Evolutionary conservation across 2,888 invertebrate genomes (phyloP), one percentile per base, ranked within the genome.

Genomic region (Minunthozetes semirufus): DNA sequence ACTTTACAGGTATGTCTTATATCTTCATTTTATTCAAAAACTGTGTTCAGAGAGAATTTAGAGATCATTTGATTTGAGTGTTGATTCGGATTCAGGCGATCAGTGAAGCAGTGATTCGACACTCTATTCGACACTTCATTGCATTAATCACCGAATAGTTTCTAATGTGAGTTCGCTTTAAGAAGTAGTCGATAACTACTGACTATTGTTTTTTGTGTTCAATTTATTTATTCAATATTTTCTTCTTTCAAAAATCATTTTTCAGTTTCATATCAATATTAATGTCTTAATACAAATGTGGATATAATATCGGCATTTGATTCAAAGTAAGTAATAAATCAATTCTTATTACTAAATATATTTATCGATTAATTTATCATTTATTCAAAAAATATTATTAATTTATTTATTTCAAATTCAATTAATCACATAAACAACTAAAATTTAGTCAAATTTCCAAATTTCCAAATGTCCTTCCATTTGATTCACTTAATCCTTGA

Each of bases 61-160:
- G n/a, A 5, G 8, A 8, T n/a, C n/a, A 19, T n/a, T 17, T 53
- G n/a, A 53, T 53, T 53, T 4, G n/a, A 19, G 15, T 53, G 61
- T 61, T 61, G 61, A 61, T 61, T 61, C 25, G 25, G 61, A 29
- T 61, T 61, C 29, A 29, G 27, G 11, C 61, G 61, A 61, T 61
- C 61, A 61, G 61, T 61, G 27, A 61, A 61, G 61, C 61, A 61
- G 61, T 61, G 27, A 29, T 27, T 61, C 29, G 29, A 29, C 4
- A 33, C 33, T 33, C 33, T 8, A 29, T 27, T 61, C 29, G 29
- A 29, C 4, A 33, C 33, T 33, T 8, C 33, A 61, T 1, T 61
- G 1, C 61, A 27, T 29, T 61, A 8, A 61, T 61, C 17, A 8
- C 27, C 61, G 5, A 61, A 61, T 15, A 61, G 5, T 61, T 61